These are phyloP conservation scores for Limnephilus marmoratus DNA, from an alignment of 2,888 invertebrate genomes.

Conservation along the genomic window DNA sequence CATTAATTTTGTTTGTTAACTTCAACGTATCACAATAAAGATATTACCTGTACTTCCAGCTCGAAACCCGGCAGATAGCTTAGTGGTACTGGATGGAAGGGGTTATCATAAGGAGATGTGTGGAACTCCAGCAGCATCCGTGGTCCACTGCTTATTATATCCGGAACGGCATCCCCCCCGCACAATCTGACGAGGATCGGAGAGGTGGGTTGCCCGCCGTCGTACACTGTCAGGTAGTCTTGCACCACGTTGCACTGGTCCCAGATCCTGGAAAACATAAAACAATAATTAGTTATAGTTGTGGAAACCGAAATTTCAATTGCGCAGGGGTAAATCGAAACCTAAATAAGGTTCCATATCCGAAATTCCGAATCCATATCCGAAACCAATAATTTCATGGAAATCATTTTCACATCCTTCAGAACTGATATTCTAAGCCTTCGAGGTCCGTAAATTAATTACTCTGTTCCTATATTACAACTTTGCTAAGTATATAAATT, in stretches of 20 bases:
- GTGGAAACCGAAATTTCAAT: background rate
- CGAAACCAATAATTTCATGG: no score
- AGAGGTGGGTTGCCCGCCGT: constrained; percentile 84
- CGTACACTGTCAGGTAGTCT: constrained; percentile 89
- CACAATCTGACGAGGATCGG: constrained; percentile 87
- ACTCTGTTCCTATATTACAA: no score
- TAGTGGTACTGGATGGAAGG: constrained; percentile 87
- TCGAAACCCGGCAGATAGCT: constrained; percentile 90
- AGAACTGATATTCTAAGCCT: no score
- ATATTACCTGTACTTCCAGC: constrained; percentile 84
- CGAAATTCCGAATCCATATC: no score
- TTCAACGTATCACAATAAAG: background rate
- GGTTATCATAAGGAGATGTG: constrained; percentile 89
- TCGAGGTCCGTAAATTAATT: no score
- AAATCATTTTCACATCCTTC: no score
- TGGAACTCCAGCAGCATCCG: constrained; percentile 89
- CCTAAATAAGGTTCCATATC: background rate
- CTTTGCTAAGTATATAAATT: no score
- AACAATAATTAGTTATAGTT: background rate
- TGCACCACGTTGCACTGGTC: constrained; percentile 90
- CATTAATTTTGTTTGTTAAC: no score
- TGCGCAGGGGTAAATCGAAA: background rate
- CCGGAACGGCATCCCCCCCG: constrained; percentile 89
- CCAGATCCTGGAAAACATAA: constrained; percentile 81
- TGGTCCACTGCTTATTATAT: constrained; percentile 86